These are phyloP conservation scores for Lerema accius DNA, from an alignment of 1,140 invertebrate species.

Conservation along the genomic window DNA sequence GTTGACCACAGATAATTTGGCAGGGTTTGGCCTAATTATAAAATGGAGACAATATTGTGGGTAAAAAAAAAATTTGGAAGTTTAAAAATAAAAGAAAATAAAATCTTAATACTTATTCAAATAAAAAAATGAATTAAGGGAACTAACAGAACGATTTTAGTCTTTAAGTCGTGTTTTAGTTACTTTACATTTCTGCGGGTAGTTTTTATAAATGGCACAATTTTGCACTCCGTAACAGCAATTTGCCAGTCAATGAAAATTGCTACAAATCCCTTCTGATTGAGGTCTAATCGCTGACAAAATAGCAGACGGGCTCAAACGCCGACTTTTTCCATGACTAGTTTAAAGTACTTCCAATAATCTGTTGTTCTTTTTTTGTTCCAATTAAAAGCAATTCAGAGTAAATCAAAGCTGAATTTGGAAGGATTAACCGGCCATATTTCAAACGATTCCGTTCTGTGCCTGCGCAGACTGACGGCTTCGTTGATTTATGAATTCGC, in stretches of 20 bases:
- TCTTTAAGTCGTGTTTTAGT: too few species aligned
- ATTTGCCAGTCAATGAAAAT: conserved; percentile 80
- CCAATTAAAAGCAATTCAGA: conserved; percentile 76
- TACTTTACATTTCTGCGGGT: not conserved
- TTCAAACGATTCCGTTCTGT: conserved; percentile 67
- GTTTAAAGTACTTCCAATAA: conserved; percentile 65
- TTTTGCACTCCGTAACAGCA: conserved; percentile 46
- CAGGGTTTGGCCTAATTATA: too few species aligned
- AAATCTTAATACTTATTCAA: too few species aligned
- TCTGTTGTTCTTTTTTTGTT: conserved; percentile 56
- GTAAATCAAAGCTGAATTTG: conserved; percentile 73
- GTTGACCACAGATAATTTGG: too few species aligned
- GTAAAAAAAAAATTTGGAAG: too few species aligned
- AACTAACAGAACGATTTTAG: too few species aligned
- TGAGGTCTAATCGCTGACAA: conserved; percentile 68
- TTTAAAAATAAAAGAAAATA: too few species aligned
- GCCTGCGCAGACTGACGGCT: conserved; percentile 54
- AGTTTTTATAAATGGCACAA: conserved; percentile 52
- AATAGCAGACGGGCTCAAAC: conserved; percentile 51
- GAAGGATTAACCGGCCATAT: conserved; percentile 57
- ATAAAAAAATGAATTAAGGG: too few species aligned
- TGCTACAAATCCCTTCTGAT: conserved; percentile 71
- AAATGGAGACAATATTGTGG: too few species aligned
- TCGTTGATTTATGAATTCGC: conserved; percentile 60
- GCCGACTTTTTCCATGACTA: conserved; percentile 72